Conservation (phyloP, 1,140 invertebrate species). For the Anoplophora glabripennis region DNA sequence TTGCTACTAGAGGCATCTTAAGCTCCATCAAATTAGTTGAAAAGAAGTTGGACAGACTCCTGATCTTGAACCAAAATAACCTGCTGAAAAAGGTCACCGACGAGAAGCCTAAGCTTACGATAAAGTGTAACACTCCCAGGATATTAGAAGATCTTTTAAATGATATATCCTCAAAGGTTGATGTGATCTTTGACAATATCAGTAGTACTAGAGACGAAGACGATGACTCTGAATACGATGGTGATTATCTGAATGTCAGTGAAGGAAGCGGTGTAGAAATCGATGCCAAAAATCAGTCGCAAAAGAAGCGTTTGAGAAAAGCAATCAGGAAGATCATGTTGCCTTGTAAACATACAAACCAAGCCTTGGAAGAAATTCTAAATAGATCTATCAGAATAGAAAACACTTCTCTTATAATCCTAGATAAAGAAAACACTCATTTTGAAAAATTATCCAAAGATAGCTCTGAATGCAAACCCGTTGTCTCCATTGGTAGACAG, state of each 20-base stretch:
- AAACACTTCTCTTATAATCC: conserved; percentile 13
- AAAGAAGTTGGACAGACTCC: conserved; percentile 40
- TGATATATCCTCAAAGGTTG: conserved; percentile 48
- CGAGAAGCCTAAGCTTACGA: conserved; percentile 25
- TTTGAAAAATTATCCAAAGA: neutral
- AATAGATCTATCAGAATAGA: conserved; percentile 17
- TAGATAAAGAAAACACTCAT: conserved; percentile 14
- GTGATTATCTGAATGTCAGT: conserved; percentile 22
- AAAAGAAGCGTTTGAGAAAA: conserved; percentile 4
- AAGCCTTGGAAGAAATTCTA: conserved; percentile 14
- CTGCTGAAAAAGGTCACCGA: neutral
- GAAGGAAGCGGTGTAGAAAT: conserved; percentile 18
- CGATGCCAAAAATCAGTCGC: neutral
- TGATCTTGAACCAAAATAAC: conserved; percentile 20
- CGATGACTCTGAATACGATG: conserved; percentile 17
- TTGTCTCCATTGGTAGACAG: too few species aligned
- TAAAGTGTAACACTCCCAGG: conserved; percentile 37
- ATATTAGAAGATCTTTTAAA: conserved; percentile 38
- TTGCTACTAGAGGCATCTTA: conserved; percentile 45
- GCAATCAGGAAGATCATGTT: conserved; percentile 1
- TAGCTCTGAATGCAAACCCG: neutral
- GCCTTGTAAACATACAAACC: conserved; percentile 17
- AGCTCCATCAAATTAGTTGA: conserved; percentile 46
- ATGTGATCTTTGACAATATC: conserved; percentile 39
- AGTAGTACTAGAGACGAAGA: conserved; percentile 22